Evolutionary conservation across 2,113 vertebrate species (phyloP).

Genomic region (Hyla sarda): DNA sequence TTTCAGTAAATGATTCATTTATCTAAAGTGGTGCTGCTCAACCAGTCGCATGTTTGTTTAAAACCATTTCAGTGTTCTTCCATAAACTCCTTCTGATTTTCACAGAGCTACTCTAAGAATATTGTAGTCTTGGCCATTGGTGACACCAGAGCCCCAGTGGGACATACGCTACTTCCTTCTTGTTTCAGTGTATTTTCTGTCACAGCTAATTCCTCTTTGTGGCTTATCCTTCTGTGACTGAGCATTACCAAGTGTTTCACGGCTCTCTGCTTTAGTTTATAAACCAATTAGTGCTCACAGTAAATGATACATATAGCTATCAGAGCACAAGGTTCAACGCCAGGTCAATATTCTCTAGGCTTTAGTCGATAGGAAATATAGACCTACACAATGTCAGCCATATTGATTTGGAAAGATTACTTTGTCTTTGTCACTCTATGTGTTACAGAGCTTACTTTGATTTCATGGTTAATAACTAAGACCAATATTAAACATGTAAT

Average conservation of each 20-base stretch:
- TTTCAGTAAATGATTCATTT: conserved; percentile 60
- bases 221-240: conserved; percentile 82
- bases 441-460: conserved; percentile 49
- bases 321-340: conserved; percentile 77
- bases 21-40: conserved; percentile 53
- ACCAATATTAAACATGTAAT: conserved; percentile 59
- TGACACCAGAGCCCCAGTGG: conserved; percentile 71
- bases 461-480: conserved; percentile 60
- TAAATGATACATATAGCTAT: conserved; percentile 81
- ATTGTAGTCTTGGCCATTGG: conserved; percentile 61
- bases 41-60: conserved; percentile 54
- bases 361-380: conserved; percentile 67
- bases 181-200: conserved; percentile 69
- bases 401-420: conserved; percentile 67
- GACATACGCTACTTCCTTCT: conserved; percentile 73
- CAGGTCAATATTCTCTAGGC: conserved; percentile 76
- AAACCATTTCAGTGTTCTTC: conserved; percentile 59
- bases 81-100: conserved; percentile 40
- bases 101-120: conserved; percentile 50
- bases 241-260: conserved; percentile 87
- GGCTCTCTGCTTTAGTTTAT: conserved; percentile 82
- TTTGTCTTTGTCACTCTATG: conserved; percentile 62
- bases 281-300: conserved; percentile 76
- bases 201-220: conserved; percentile 79
- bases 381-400: conserved; percentile 65